phyloP scores from a whole-genome alignment of 2,888 invertebrate species.

The Nowickia ferox region DNA sequence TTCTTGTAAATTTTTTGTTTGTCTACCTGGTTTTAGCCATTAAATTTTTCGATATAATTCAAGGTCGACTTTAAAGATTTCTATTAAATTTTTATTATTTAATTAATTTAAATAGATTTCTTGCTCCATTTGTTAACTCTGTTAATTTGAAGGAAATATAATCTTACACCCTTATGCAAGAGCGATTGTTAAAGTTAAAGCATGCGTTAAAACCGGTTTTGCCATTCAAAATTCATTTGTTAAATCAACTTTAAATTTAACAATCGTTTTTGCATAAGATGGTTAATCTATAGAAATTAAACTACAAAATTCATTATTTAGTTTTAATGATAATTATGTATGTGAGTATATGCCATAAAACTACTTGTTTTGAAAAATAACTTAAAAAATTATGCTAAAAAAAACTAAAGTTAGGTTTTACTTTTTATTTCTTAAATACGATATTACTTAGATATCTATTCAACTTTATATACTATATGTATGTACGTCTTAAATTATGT shows the following conservation, averaged over 20 bases:
- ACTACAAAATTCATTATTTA: slow-evolving; percentile 28
- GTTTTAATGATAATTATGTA: slow-evolving; percentile 23
- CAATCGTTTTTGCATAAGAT: no score
- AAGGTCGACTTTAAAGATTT: neutral
- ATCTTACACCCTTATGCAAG: no score
- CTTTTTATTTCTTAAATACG: slow-evolving; percentile 59
- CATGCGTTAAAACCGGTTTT: no score
- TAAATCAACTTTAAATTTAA: no score
- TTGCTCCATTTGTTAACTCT: slow-evolving; percentile 65
- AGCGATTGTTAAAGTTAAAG: no score
- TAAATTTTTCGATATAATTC: neutral
- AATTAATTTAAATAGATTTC: slow-evolving; percentile 25
- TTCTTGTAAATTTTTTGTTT: no score
- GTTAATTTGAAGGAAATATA: slow-evolving; percentile 28
- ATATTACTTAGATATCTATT: slow-evolving; percentile 49
- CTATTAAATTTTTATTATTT: slow-evolving; percentile 23
- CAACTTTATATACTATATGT: slow-evolving; percentile 28
- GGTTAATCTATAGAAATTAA: slow-evolving; percentile 36
- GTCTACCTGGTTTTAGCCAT: no score
- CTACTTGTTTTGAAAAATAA: slow-evolving; percentile 36
- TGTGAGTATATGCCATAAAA: neutral
- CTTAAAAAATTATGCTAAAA: neutral
- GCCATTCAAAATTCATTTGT: no score
- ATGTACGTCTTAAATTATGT: slow-evolving; percentile 41
- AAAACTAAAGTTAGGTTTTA: neutral